A percentile compares a stretch with the other conserved stretches of the same genome.
phyloP scores from a whole-genome alignment of 2,888 invertebrate genomes.

The Piscicola geometra region DNA sequence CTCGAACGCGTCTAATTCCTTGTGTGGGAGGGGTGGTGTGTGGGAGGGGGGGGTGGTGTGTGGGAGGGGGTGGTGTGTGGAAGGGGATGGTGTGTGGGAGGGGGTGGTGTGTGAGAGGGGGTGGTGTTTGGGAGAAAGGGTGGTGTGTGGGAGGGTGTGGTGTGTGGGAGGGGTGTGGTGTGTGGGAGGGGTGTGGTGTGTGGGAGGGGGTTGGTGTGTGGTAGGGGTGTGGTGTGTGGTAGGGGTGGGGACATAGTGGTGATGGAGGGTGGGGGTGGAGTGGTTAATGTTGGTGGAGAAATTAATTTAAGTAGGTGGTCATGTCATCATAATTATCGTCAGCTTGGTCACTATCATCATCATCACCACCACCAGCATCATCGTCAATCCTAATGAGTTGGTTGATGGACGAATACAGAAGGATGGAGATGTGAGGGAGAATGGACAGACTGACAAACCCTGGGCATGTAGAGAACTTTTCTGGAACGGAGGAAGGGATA shows the following conservation, averaged over 20 bases:
- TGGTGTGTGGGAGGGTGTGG: background rate
- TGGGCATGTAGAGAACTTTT: constrained; percentile 55
- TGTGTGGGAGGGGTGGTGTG: background rate
- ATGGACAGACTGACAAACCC: too few species aligned
- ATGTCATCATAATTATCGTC: too few species aligned
- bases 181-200: background rate
- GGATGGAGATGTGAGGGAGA: too few species aligned
- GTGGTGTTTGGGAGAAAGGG: background rate
- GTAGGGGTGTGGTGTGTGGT: background rate
- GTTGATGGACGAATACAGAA: too few species aligned
- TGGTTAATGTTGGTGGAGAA: too few species aligned
- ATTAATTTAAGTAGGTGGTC: too few species aligned
- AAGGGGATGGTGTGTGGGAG: background rate
- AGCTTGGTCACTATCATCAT: too few species aligned
- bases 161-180: background rate
- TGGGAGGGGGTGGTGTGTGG: background rate
- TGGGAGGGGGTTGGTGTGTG: background rate
- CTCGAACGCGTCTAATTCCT: constrained; percentile 55
- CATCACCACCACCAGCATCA: too few species aligned
- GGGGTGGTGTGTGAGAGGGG: background rate
- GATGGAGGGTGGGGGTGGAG: background rate
- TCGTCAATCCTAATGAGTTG: too few species aligned
- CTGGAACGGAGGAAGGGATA: constrained; percentile 56
- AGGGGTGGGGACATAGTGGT: background rate
- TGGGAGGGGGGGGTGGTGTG: background rate